Percentiles rank a stretch among this genome's conserved stretches.
phyloP scores from a whole-genome alignment of 1,140 invertebrate genomes.

The Dreissena rostriformis region DNA sequence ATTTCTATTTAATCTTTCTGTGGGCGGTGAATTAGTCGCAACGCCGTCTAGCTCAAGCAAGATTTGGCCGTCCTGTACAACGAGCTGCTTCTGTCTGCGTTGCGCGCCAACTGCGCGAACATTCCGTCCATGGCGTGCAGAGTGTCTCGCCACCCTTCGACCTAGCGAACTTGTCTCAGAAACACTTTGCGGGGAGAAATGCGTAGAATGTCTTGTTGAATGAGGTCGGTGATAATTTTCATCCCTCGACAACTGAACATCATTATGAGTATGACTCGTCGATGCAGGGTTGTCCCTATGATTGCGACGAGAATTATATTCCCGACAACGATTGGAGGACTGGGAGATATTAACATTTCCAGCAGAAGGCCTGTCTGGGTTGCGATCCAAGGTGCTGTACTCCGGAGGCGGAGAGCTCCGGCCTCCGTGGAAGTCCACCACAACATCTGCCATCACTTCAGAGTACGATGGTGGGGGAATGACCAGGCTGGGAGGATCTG shows the following conservation, averaged over 20 bases:
- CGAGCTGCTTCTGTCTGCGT: conserved; percentile 42
- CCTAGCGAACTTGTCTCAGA: conserved; percentile 16
- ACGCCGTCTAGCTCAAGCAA: conserved; percentile 45
- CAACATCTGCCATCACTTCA: conserved; percentile 64
- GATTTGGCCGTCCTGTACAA: conserved; percentile 54
- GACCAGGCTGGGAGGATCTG: conserved; percentile 62
- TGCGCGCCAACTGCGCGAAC: conserved; percentile 46
- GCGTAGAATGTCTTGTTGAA: conserved; percentile 7
- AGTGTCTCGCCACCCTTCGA: not conserved
- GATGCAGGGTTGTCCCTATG: too few relatives aligned
- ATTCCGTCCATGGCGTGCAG: conserved; percentile 4
- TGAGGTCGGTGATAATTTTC: too few relatives aligned
- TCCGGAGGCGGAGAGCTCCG: conserved; percentile 69
- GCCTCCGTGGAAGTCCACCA: not conserved
- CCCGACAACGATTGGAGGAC: too few relatives aligned
- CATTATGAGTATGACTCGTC: too few relatives aligned
- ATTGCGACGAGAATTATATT: too few relatives aligned
- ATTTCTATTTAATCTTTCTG: conserved; percentile 37
- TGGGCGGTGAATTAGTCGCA: conserved; percentile 24
- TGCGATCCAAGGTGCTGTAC: conserved; percentile 77
- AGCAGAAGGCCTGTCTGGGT: conserved; percentile 35
- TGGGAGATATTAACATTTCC: too few relatives aligned
- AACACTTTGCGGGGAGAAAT: not conserved
- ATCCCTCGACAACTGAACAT: too few relatives aligned
- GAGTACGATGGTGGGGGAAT: conserved; percentile 75